A percentile compares a stretch with the other conserved stretches of the same genome.
phyloP scores from a whole-genome alignment of 2,888 invertebrate species.

The Lycocerus yunnanus region DNA sequence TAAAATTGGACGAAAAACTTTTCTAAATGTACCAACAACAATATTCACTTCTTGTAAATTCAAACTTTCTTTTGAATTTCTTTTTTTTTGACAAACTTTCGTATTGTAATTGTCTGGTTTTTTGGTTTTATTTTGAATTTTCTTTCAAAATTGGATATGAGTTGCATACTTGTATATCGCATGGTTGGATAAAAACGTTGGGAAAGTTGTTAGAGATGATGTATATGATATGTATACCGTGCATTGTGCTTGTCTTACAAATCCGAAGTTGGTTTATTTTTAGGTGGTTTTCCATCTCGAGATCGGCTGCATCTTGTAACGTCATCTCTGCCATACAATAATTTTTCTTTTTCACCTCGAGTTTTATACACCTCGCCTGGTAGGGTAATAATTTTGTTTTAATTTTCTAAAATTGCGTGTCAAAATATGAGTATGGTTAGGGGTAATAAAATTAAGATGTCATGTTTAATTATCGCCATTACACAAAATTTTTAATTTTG shows the following conservation, averaged over 20 bases:
- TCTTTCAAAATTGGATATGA: neutral
- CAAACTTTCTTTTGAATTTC: conserved; percentile 1
- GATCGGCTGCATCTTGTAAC: neutral
- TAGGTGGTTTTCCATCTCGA: neutral
- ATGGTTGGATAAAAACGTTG: neutral
- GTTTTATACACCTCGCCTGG: no score
- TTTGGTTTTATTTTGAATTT: neutral
- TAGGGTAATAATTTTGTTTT: neutral
- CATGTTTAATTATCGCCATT: conserved; percentile 32
- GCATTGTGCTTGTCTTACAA: neutral
- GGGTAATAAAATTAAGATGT: conserved; percentile 35
- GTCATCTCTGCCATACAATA: neutral
- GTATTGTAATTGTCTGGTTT: neutral
- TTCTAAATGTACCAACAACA: conserved; percentile 6
- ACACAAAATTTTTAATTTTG: neutral
- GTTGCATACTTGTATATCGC: neutral
- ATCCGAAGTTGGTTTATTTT: neutral
- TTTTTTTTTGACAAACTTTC: neutral
- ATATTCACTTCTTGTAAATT: neutral
- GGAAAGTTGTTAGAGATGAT: neutral
- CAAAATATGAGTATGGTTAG: conserved; percentile 23
- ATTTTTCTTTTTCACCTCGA: neutral
- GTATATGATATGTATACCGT: neutral
- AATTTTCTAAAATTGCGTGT: conserved; percentile 20
- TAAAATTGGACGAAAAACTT: conserved; percentile 27